Base-by-base conservation (phyloP, 2,888 invertebrate genomes). In the Acleris literana region DNA sequence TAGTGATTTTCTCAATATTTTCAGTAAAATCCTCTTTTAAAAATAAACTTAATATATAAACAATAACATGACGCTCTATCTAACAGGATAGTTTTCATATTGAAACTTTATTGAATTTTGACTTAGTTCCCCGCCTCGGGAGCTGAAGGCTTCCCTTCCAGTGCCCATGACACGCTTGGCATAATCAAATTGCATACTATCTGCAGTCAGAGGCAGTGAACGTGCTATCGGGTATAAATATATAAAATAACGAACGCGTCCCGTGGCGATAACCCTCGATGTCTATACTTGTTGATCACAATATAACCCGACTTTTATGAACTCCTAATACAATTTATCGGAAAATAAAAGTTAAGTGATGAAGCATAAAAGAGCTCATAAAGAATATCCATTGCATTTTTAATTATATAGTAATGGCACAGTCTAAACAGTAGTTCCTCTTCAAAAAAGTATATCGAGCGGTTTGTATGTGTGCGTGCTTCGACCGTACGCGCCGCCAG, bases 81-180 rank as follows among this genome's bases (percentile, higher is more conserved):
- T 18, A 54, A 33, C 54, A 3, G n/a, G 46, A 17, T 46, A 46
- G 25, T 54, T 17, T 17, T 39, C 55, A 22, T 55, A 55, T 55
- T 55, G 55, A 43, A 55, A 43, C 39, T 11, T 20, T 43, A 55
- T 55, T 55, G 55, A 55, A 55, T 55, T 55, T 43, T 20, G 55
- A 55, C 20, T 55, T 55, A 43, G 39, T 43, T 55, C 20, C 39
- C 43, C 43, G n/a, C 55, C n/a, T n/a, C 5, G 55, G 20, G 55
- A 55, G 49, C 18, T n/a, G 46, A 17, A 17, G 46, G 46, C 46
- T n/a, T 46, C 46, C 9, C 33, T 39, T 39, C 13, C 39, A 39
- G 39, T 39, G 39, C 39, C 13, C 4, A 13, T 13, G 39, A 39
- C 39, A 39, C 39, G 13, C 39, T 1, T 13, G 39, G 39, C 13